phyloP scores from a whole-genome alignment of 2,113 vertebrate genomes.

The Sigmodon hispidus region DNA sequence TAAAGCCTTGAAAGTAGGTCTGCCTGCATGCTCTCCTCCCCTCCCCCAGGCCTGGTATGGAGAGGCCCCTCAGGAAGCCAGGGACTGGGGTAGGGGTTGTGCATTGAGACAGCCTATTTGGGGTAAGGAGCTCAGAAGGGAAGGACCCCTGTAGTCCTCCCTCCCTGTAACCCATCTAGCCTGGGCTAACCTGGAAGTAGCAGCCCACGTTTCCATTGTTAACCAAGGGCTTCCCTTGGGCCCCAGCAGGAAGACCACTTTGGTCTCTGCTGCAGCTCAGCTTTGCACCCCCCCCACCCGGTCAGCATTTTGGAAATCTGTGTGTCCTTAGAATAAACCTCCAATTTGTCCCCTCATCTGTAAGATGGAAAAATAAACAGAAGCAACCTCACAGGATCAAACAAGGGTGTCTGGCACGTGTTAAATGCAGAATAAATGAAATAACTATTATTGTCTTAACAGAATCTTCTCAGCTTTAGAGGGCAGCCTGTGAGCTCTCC shows the following conservation, averaged over 20 bases:
- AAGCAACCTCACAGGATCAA: not conserved
- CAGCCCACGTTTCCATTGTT: no score
- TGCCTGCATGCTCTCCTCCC: conserved; percentile 72
- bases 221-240: no score
- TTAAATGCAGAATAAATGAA: conserved; percentile 1
- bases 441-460: not conserved
- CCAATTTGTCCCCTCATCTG: conserved; percentile 31
- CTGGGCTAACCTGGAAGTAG: not conserved
- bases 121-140: not conserved
- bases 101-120: not conserved
- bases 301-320: not conserved
- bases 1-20: conserved; percentile 90
- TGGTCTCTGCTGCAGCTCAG: not conserved
- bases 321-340: conserved; percentile 16
- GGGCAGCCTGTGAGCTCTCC: not conserved
- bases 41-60: conserved; percentile 49
- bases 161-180: not conserved
- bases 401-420: not conserved
- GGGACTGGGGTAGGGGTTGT: not conserved
- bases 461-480: not conserved
- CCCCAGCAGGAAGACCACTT: not conserved
- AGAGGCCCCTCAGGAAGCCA: conserved; percentile 39
- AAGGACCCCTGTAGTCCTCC: not conserved
- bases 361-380: conserved; percentile 46
- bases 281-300: conserved; percentile 2